phyloP scores from a whole-genome alignment of 2,113 vertebrate species.

The Percopsis transmontana region DNA sequence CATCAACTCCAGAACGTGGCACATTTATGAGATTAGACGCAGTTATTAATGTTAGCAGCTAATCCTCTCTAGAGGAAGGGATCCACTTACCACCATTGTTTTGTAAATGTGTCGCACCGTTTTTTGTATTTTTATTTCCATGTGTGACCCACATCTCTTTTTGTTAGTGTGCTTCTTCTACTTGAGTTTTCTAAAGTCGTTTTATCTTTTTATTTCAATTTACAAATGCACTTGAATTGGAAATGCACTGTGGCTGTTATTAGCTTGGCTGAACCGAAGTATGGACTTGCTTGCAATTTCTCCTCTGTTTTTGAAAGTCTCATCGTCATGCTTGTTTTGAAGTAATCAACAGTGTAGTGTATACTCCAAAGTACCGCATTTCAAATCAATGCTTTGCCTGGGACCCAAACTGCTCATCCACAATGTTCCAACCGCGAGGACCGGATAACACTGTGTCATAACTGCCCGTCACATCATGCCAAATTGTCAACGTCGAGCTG shows the following conservation, averaged over 20 bases:
- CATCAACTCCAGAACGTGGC: not conserved
- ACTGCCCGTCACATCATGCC: no score
- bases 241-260: conserved; percentile 52
- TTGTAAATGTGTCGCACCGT: conserved; percentile 41
- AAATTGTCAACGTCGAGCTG: no score
- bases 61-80: not conserved
- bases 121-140: conserved; percentile 34
- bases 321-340: conserved; percentile 35
- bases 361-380: not conserved
- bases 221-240: conserved; percentile 41
- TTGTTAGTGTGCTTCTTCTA: conserved; percentile 26
- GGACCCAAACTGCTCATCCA: not conserved
- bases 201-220: conserved; percentile 30
- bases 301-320: conserved; percentile 14
- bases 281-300: conserved; percentile 29
- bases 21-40: conserved; percentile 14
- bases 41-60: conserved; percentile 11
- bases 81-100: conserved; percentile 40
- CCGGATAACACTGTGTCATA: not conserved
- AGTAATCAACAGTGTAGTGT: conserved; percentile 4
- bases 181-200: conserved; percentile 26
- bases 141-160: conserved; percentile 31
- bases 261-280: conserved; percentile 46
- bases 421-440: not conserved
- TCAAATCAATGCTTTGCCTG: not conserved